Percentiles rank a stretch among this genome's conserved stretches.
Conservation (phyloP, 2,113 vertebrate species). For the Limanda limanda region DNA sequence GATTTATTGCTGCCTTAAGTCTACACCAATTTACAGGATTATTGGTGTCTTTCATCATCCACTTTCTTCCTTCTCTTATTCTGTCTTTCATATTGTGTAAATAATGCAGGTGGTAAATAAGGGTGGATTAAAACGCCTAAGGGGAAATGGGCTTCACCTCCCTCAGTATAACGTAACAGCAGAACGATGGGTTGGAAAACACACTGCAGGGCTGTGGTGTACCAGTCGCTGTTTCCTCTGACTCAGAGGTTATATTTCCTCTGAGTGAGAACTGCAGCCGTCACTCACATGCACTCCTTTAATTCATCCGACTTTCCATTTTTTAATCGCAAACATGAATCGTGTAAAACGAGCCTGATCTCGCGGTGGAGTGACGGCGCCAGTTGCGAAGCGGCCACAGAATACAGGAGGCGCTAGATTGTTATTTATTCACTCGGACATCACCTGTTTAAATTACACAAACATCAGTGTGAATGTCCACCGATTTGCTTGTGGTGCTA, state of each 20-base stretch:
- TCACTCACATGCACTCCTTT: background rate
- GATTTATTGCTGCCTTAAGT: background rate
- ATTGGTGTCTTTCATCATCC: no score
- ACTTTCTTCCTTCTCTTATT: background rate
- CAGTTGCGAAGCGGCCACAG: background rate
- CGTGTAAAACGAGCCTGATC: no score
- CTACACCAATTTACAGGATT: background rate
- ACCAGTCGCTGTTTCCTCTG: no score
- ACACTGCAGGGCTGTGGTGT: background rate
- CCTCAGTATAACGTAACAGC: background rate
- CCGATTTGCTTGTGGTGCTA: no score
- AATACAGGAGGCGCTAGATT: conserved; percentile 31
- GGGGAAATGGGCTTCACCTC: background rate
- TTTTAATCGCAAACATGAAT: no score
- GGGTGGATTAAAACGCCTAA: background rate
- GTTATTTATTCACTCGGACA: background rate
- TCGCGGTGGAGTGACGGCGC: no score
- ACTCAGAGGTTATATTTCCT: background rate
- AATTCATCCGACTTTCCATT: no score
- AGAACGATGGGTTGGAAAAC: background rate
- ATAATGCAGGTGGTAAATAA: background rate
- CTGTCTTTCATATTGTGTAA: background rate
- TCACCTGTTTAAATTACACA: conserved; percentile 24
- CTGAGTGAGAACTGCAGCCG: background rate
- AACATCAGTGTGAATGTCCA: background rate